phyloP scores from a whole-genome alignment of 1,140 invertebrate species.

The Meteorus sp. region DNA sequence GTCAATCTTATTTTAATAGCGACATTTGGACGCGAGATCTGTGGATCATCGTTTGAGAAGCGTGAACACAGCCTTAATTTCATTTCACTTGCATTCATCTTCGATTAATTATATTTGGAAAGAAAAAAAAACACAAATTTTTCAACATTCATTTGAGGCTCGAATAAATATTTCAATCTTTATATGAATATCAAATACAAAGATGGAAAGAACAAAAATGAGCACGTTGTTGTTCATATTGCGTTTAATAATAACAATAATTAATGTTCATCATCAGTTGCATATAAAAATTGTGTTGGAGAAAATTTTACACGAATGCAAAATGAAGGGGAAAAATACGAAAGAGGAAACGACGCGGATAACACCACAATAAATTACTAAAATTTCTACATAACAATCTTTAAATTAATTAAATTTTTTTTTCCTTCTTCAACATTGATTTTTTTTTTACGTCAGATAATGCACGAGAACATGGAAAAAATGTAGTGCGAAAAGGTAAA shows the following conservation, averaged over 20 bases:
- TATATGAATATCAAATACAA: conserved; percentile 18
- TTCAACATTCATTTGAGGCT: conserved; percentile 7
- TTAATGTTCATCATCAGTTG: conserved; percentile 8
- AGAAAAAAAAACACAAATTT: too few species aligned
- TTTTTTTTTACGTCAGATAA: too few species aligned
- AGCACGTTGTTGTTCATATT: not conserved
- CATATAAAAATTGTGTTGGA: conserved; percentile 11
- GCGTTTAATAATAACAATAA: conserved; percentile 13
- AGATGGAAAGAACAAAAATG: conserved; percentile 14
- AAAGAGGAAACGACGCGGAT: conserved; percentile 2
- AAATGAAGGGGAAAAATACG: conserved; percentile 3
- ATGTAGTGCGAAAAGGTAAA: not conserved
- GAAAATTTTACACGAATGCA: conserved; percentile 6
- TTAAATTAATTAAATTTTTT: conserved; percentile 15
- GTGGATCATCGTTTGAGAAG: conserved; percentile 23
- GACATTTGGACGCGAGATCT: conserved; percentile 26
- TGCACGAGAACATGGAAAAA: not conserved
- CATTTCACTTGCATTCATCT: conserved; percentile 9
- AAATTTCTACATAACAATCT: conserved; percentile 13
- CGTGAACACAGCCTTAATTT: conserved; percentile 26
- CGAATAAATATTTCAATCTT: conserved; percentile 25
- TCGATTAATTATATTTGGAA: conserved; percentile 3
- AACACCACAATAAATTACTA: conserved; percentile 20
- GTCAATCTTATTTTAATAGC: not conserved
- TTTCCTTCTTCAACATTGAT: not conserved